phyloP scores from a whole-genome alignment of 2,888 invertebrate species.

The Pomacea canaliculata region DNA sequence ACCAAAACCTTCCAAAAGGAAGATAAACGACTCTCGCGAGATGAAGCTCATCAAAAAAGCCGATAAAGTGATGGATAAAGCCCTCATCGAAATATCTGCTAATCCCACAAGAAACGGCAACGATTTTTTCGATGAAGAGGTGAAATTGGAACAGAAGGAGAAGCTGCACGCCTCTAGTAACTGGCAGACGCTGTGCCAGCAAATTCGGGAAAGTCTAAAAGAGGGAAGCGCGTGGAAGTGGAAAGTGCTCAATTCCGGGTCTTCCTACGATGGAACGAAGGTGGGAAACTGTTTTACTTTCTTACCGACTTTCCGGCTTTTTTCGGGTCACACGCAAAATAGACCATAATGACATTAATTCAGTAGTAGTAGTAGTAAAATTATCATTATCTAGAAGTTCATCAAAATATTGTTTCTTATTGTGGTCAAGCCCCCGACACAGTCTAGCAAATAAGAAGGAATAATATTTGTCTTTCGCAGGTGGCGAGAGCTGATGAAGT shows the following conservation, averaged over 20 bases:
- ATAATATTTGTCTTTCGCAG: not conserved
- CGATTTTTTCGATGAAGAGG: slow-evolving; percentile 14
- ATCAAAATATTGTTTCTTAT: not conserved
- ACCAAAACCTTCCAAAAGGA: too few species aligned
- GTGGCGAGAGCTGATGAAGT: slow-evolving; percentile 17
- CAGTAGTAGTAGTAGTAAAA: not conserved
- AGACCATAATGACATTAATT: not conserved
- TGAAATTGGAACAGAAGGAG: slow-evolving; percentile 8
- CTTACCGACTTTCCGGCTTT: not conserved
- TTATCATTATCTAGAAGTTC: not conserved
- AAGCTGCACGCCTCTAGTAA: not conserved
- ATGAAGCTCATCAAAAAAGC: not conserved
- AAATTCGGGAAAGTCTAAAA: not conserved
- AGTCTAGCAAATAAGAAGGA: not conserved
- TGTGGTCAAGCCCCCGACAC: too few species aligned
- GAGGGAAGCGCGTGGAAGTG: not conserved
- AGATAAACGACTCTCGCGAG: too few species aligned
- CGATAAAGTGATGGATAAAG: not conserved
- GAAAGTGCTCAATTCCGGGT: slow-evolving; percentile 10
- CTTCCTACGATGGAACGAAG: slow-evolving; percentile 21
- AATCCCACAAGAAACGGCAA: not conserved
- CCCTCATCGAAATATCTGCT: not conserved
- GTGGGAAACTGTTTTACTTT: not conserved
- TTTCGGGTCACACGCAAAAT: not conserved
- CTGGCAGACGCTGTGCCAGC: not conserved